Conservation (phyloP, 2,888 invertebrate genomes). For the Rhagonycha lutea region DNA sequence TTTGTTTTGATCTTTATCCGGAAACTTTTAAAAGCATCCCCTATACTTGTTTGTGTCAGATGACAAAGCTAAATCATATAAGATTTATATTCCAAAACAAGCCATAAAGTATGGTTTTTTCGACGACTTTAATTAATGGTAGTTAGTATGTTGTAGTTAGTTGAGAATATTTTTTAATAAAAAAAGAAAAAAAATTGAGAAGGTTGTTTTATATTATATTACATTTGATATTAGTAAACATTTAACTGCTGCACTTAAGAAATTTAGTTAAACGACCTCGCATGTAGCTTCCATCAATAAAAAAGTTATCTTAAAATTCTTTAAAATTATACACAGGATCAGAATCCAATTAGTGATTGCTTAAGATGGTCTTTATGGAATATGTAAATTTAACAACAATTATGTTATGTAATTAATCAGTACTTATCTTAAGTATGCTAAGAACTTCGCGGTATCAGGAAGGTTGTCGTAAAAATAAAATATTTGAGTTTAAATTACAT, state of each 20-base stretch:
- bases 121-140: neutral
- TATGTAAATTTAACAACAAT: neutral
- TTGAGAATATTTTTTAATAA: neutral
- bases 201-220: neutral
- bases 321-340: neutral
- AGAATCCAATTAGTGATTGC: neutral
- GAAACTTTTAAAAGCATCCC: neutral
- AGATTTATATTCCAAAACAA: neutral
- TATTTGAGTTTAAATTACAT: neutral
- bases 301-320: neutral
- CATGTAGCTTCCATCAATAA: neutral
- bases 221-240: neutral
- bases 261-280: neutral
- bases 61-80: constrained; percentile 3
- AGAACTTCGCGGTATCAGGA: neutral
- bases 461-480: neutral
- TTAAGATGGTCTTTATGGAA: neutral
- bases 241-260: neutral
- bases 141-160: neutral
- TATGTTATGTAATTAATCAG: neutral
- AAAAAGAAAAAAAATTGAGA: neutral
- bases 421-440: neutral
- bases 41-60: neutral
- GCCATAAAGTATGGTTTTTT: neutral
- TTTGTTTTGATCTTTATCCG: neutral